phyloP scores from a whole-genome alignment of 2,797 vertebrate genomes.

The Sebastes wilsoni region DNA sequence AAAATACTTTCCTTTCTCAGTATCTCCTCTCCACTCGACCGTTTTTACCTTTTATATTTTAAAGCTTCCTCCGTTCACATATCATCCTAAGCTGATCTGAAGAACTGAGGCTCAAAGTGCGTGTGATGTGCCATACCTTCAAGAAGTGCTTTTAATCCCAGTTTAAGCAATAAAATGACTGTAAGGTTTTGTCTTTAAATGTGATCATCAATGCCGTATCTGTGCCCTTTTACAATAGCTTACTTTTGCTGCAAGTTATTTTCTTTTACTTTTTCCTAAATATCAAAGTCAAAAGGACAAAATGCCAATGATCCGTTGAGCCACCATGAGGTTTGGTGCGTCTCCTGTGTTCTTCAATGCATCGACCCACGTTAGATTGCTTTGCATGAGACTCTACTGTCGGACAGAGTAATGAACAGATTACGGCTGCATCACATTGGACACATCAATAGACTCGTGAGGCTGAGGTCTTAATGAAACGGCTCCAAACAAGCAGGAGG shows the following conservation, averaged over 20 bases:
- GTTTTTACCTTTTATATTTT: slow-evolving; percentile 6
- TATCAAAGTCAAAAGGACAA: neutral
- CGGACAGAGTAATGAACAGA: slow-evolving; percentile 13
- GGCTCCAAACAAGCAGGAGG: neutral
- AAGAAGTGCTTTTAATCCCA: neutral
- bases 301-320: neutral
- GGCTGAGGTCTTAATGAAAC: slow-evolving; percentile 38
- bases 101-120: neutral
- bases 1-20: neutral
- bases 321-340: neutral
- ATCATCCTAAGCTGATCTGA: slow-evolving; percentile 15
- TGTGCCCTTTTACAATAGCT: neutral
- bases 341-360: neutral
- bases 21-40: neutral
- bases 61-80: slow-evolving; percentile 4
- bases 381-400: neutral
- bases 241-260: neutral
- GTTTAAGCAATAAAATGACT: neutral
- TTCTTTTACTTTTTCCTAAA: neutral
- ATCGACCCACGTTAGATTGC: neutral
- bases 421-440: neutral
- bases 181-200: neutral
- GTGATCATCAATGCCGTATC: neutral
- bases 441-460: neutral
- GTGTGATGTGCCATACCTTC: slow-evolving; percentile 7